Conservation (phyloP, 2,797 vertebrate species). For the Enteromius anoplus region DNA sequence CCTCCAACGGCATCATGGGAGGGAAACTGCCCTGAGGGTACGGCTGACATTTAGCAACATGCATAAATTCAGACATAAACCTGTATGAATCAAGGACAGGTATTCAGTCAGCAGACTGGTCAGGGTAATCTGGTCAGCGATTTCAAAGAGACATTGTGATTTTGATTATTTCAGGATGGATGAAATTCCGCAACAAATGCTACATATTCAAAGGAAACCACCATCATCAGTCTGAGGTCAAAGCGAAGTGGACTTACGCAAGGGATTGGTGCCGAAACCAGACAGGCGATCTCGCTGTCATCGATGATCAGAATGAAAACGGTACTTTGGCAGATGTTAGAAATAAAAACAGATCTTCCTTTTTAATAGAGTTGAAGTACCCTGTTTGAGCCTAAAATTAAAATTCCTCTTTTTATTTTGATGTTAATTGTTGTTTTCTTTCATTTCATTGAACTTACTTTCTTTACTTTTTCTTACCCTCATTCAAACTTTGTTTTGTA, state of each 20-base stretch:
- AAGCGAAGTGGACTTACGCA: conserved; percentile 73
- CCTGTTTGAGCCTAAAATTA: not conserved
- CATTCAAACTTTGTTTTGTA: not conserved
- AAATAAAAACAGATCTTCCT: not conserved
- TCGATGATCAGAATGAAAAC: conserved; percentile 79
- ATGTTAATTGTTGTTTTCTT: not conserved
- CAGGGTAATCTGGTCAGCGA: not conserved
- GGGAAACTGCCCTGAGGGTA: conserved; percentile 79
- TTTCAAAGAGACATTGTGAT: not conserved
- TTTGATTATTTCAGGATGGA: conserved; percentile 71
- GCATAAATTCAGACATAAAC: not conserved
- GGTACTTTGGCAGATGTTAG: conserved; percentile 59
- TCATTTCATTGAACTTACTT: not conserved
- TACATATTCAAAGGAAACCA: conserved; percentile 77
- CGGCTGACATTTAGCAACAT: not conserved
- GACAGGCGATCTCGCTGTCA: conserved; percentile 73
- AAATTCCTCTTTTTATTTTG: not conserved
- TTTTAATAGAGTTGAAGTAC: not conserved
- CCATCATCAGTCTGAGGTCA: conserved; percentile 60
- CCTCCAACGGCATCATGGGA: conserved; percentile 80
- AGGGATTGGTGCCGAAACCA: conserved; percentile 71
- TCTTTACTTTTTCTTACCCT: too few species aligned
- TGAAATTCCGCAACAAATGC: conserved; percentile 78
- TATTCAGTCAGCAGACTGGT: not conserved
- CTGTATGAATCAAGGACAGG: not conserved